A percentile compares a stretch with the other conserved stretches of the same genome.
phyloP scores from a whole-genome alignment of 2,113 vertebrate genomes.

The Pterophyllum scalare region DNA sequence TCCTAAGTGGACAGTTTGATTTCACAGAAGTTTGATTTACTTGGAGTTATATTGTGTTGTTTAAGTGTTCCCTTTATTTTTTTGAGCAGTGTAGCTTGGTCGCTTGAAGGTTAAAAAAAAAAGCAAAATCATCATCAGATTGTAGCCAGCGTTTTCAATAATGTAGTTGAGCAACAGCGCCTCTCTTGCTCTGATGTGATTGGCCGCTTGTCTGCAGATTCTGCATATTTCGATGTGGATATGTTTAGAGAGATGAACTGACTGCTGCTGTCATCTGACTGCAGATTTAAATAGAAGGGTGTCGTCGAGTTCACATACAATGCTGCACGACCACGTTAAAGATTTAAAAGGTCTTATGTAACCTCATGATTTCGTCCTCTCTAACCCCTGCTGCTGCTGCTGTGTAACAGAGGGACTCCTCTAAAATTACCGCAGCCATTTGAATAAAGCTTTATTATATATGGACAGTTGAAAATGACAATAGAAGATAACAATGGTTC shows the following conservation, averaged over 20 bases:
- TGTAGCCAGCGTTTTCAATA: not conserved
- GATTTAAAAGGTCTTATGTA: conserved; percentile 61
- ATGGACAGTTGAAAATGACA: not conserved
- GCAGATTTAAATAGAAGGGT: conserved; percentile 25
- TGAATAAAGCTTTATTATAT: not conserved
- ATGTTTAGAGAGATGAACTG: not conserved
- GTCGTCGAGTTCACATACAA: conserved; percentile 39
- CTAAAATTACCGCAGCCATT: not conserved
- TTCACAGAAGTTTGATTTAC: too few relatives aligned
- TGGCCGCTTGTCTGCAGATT: not conserved
- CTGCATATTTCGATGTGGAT: not conserved
- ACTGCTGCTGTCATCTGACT: not conserved
- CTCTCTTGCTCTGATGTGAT: not conserved
- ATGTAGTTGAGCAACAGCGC: not conserved
- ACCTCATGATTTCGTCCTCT: conserved; percentile 45
- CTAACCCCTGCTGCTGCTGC: conserved; percentile 38
- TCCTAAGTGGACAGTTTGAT: too few relatives aligned
- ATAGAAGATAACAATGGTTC: conserved; percentile 1
- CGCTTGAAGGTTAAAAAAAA: not conserved
- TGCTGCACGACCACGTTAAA: conserved; percentile 37
- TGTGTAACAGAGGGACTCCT: not conserved
- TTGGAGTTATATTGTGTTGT: too few relatives aligned
- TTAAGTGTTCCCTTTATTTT: too few relatives aligned
- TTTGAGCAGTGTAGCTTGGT: too few relatives aligned
- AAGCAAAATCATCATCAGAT: not conserved